A percentile compares a stretch with the other conserved stretches of the same genome.
Conservation (phyloP, 2,113 vertebrate species). For the Muntiacus reevesi region DNA sequence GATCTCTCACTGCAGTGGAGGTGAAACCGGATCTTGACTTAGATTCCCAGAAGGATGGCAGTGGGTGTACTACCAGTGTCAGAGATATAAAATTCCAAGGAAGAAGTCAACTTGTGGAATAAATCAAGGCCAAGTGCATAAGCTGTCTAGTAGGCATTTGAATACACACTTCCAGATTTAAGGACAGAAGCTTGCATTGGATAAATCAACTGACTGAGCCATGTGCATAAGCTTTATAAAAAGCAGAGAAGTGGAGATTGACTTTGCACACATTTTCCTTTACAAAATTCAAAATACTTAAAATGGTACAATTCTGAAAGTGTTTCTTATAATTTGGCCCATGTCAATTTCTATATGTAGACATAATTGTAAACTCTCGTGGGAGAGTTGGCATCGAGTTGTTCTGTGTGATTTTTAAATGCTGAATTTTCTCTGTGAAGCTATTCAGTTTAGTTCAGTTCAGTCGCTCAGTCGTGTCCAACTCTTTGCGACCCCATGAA, state of each 20-base stretch:
- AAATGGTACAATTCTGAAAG: background rate
- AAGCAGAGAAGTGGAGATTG: background rate
- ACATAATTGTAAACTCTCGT: background rate
- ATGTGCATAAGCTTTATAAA: background rate
- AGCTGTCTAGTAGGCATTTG: background rate
- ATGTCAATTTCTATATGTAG: background rate
- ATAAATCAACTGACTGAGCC: background rate
- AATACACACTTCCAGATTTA: background rate
- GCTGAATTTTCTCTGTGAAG: background rate
- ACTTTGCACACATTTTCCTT: background rate
- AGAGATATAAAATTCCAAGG: background rate
- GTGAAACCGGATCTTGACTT: rapidly evolving
- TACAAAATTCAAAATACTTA: background rate
- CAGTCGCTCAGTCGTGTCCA: too few species aligned
- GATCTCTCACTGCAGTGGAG: background rate
- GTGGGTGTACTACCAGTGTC: background rate
- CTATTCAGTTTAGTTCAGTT: too few species aligned
- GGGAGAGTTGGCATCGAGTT: background rate
- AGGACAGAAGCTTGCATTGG: background rate
- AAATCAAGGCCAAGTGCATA: background rate
- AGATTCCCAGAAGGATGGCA: background rate
- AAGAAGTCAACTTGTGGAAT: background rate
- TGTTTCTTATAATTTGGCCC: background rate
- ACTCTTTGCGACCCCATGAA: too few species aligned
- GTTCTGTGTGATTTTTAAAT: background rate